These are phyloP conservation scores for Yponomeuta evonymella DNA, from an alignment of 2,888 invertebrate genomes.

Conservation along the genomic window DNA sequence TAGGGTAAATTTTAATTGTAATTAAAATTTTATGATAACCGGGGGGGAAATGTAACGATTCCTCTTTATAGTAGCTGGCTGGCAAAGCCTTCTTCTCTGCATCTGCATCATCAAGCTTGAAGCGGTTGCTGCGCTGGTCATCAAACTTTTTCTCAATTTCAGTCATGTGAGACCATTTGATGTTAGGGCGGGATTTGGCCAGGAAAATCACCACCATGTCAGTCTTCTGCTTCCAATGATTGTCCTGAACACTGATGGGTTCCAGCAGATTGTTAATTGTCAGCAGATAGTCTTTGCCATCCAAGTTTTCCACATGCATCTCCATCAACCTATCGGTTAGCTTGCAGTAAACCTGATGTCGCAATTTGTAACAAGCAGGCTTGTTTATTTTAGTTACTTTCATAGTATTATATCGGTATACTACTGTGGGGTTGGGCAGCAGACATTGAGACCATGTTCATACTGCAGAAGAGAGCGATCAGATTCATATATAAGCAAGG, in stretches of 20 bases:
- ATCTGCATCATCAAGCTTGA: constrained; percentile 66
- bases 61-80: no score
- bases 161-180: constrained; percentile 89
- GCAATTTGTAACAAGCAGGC: no score
- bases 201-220: constrained; percentile 83
- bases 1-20: no score
- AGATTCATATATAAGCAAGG: no score
- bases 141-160: constrained; percentile 86
- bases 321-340: constrained; percentile 84
- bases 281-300: constrained; percentile 86
- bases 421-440: no score
- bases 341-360: constrained; percentile 77
- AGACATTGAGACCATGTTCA: no score
- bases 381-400: no score
- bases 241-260: constrained; percentile 81
- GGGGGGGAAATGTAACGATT: no score
- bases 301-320: constrained; percentile 81
- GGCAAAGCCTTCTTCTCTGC: constrained; percentile 74
- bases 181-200: constrained; percentile 73
- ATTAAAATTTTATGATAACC: no score
- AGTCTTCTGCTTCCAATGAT: constrained; percentile 88
- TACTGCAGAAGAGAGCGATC: no score
- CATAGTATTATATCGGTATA: no score
- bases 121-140: constrained; percentile 79
- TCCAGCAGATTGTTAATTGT: constrained; percentile 86